phyloP scores from a whole-genome alignment of 2,113 vertebrate species.

The Eulemur macaco region DNA sequence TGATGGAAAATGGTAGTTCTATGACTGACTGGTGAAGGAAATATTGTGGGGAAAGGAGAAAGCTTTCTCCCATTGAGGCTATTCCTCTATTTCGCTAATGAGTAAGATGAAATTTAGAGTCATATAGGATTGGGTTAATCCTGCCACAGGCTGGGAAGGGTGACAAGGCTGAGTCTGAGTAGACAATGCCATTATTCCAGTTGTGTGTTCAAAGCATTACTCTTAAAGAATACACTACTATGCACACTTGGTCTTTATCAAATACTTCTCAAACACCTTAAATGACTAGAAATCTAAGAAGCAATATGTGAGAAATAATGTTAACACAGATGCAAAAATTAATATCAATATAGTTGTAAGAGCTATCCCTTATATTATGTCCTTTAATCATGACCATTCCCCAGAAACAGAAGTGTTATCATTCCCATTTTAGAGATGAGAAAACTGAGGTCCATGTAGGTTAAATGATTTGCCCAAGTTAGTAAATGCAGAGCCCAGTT shows the following conservation, averaged over 20 bases:
- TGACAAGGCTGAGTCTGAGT: neutral
- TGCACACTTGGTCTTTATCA: neutral
- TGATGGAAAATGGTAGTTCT: neutral
- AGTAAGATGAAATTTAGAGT: neutral
- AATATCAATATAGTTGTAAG: neutral
- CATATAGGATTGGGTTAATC: neutral
- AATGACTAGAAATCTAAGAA: neutral
- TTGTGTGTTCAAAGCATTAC: neutral
- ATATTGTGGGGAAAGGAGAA: neutral
- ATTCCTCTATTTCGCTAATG: neutral
- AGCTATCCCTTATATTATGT: neutral
- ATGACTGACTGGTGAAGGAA: neutral
- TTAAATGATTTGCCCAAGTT: neutral
- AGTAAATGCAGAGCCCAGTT: neutral
- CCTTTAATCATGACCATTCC: neutral
- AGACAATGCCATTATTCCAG: neutral
- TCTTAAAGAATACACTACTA: neutral
- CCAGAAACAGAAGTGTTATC: neutral
- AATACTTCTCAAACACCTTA: neutral
- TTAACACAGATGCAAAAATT: neutral
- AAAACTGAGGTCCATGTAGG: neutral
- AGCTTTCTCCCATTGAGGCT: neutral
- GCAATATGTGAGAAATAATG: neutral
- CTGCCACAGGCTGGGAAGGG: neutral
- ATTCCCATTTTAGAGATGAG: neutral